Conservation (phyloP, 2,888 invertebrate species). For the Elmis aenea region DNA sequence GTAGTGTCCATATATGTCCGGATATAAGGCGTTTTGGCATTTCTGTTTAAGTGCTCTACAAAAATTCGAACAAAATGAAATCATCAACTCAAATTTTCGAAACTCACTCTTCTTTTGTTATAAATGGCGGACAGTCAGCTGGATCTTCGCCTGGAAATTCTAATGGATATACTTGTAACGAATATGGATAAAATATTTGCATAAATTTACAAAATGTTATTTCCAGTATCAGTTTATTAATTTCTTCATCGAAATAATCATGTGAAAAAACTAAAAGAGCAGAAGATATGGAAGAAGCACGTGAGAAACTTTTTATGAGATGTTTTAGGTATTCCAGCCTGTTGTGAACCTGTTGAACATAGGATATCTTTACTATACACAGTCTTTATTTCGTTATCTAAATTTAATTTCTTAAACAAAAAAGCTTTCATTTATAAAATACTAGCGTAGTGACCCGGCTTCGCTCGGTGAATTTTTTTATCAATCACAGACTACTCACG, state of each 20-base stretch:
- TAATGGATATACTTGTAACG: constrained; percentile 53
- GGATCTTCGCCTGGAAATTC: constrained; percentile 53
- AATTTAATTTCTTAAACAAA: no score
- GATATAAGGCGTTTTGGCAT: constrained; percentile 53
- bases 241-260: constrained; percentile 51
- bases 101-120: neutral
- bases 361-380: no score
- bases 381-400: no score
- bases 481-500: no score
- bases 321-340: constrained; percentile 52
- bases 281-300: constrained; percentile 50
- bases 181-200: constrained; percentile 60
- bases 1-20: constrained; percentile 60
- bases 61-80: constrained; percentile 25
- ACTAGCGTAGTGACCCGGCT: no score
- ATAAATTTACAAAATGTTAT: constrained; percentile 56
- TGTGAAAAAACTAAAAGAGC: constrained; percentile 57
- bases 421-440: no score
- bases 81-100: neutral
- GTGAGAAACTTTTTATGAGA: constrained; percentile 51
- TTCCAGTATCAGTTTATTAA: constrained; percentile 51
- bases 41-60: constrained; percentile 44
- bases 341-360: constrained; percentile 58
- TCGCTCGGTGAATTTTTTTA: no score
- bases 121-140: constrained; percentile 50